Base-by-base conservation (phyloP, 2,113 vertebrate genomes). In the Pelusios castaneus region DNA sequence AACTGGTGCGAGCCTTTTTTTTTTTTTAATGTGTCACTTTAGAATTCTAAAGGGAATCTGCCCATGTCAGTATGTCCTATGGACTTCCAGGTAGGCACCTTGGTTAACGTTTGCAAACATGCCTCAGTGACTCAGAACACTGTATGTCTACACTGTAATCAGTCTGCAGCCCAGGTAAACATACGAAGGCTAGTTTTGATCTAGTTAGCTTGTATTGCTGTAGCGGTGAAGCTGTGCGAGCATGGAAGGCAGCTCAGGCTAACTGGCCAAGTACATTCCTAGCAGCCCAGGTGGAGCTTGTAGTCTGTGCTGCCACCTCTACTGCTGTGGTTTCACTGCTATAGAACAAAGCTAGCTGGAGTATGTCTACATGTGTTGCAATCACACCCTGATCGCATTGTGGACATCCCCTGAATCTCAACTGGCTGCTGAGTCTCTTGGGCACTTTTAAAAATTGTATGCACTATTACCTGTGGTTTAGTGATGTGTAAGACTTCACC, bases 1-100 rank as follows among this genome's bases (percentile, higher is more conserved):
- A 98, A 51, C 92, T 99, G 98, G 99, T 99, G 93, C 79, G 97
- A 87, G 9, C 24, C 73, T 82, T 85, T 3, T 10, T 41, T 77
- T 91, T 34, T 34, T 91, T 88, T 13, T 38, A 10, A 27, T 24
- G 4, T 29, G 7, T 94, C 43, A 86, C 34, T 82, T 84, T 83
- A 81, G 47, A 79, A 76, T 10, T 88, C 2, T 38, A 63, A 70
- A 89, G 45, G 13, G 78, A 70, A 38, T 60, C 54, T 29, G 91
- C 54, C 41, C 67, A 60, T 88, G 11, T 45, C 45, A 45, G 22
- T 27, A 14, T 81, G 38, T 41, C 25, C 38, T 56, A 29, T 56
- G 38, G 8, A 6, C 47, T 85, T 63, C 55, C 91, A 95, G 77
- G 73, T 70, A 87, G 38, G 3, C 55, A 41, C 47, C 8, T 12